Percentiles rank a stretch among this genome's conserved stretches.
Conservation (phyloP, 2,113 vertebrate species). For the Periophthalmus modestus region DNA sequence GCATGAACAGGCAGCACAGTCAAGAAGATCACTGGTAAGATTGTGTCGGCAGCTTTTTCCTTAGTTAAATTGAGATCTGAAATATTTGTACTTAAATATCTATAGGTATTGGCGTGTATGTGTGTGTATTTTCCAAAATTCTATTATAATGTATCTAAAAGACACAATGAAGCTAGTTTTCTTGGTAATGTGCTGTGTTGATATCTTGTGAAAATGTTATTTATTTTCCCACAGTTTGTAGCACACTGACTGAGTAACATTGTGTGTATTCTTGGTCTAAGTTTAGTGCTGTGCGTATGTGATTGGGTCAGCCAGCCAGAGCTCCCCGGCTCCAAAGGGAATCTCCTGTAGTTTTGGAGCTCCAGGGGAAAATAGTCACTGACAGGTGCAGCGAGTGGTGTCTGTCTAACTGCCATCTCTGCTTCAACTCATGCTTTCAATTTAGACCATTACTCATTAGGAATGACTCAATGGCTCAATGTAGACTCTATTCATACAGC, state of each 20-base stretch:
- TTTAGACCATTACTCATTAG: constrained; percentile 68
- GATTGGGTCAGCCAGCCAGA: constrained; percentile 48
- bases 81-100: neutral
- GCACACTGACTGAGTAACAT: constrained; percentile 28
- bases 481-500: constrained; percentile 15
- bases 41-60: neutral
- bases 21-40: constrained; percentile 48
- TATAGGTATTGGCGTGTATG: neutral
- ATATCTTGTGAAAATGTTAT: neutral
- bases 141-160: neutral
- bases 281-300: constrained; percentile 59
- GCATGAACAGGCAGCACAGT: constrained; percentile 25
- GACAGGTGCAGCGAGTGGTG: constrained; percentile 68
- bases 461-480: constrained; percentile 30
- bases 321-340: constrained; percentile 55
- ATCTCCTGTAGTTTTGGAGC: constrained; percentile 63
- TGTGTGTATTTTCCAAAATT: neutral
- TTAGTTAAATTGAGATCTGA: neutral
- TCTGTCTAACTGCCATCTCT: constrained; percentile 28
- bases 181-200: neutral
- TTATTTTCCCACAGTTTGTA: constrained; percentile 25
- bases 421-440: constrained; percentile 65
- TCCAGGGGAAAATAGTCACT: constrained; percentile 53
- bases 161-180: neutral
- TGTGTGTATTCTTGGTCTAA: constrained; percentile 50